phyloP scores from a whole-genome alignment of 2,888 invertebrate genomes.

The Aquatica leii region DNA sequence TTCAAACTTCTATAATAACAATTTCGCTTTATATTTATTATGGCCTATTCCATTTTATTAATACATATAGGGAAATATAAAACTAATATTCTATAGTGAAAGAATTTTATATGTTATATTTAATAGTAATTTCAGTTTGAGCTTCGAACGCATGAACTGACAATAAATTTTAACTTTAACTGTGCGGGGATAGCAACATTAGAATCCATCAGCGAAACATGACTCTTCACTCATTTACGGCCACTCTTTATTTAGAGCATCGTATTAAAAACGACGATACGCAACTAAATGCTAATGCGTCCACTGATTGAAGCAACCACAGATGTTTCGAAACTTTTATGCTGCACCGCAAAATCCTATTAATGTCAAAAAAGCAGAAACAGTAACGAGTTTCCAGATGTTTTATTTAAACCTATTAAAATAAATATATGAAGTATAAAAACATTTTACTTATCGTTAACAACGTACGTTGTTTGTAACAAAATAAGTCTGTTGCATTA shows the following conservation, averaged over 20 bases:
- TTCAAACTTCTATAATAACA: constrained; percentile 51
- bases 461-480: no score
- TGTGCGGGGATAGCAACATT: neutral
- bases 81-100: constrained; percentile 54
- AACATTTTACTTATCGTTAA: constrained; percentile 15
- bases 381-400: constrained; percentile 14
- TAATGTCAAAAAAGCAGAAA: constrained; percentile 20
- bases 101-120: constrained; percentile 18
- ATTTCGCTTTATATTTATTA: constrained; percentile 56
- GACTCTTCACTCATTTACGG: constrained; percentile 40
- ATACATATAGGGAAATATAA: constrained; percentile 55
- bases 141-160: neutral
- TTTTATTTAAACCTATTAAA: constrained; percentile 21
- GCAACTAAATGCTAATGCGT: constrained; percentile 17
- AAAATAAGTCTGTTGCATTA: no score
- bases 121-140: no score
- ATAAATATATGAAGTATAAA: constrained; percentile 12
- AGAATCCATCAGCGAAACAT: constrained; percentile 23
- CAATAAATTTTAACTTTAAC: neutral
- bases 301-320: constrained; percentile 25
- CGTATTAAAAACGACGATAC: constrained; percentile 22
- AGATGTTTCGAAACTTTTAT: constrained; percentile 29
- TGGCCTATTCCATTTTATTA: constrained; percentile 56
- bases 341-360: constrained; percentile 28
- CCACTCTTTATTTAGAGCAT: constrained; percentile 19